phyloP scores from a whole-genome alignment of 2,888 invertebrate genomes.

The Drosophila neonasuta region DNA sequence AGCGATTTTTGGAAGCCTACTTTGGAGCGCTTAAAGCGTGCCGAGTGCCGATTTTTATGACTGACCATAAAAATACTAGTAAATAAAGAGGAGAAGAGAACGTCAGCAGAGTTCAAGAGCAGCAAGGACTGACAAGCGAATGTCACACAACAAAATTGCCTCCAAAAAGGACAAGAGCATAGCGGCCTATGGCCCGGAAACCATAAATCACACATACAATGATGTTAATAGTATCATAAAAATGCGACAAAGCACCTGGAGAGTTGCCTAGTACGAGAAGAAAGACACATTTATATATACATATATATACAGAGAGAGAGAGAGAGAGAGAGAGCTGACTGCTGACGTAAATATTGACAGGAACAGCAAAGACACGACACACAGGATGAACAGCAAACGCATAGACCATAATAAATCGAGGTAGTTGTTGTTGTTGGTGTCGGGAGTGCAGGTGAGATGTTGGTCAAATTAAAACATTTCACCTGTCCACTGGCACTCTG shows the following conservation, averaged over 20 bases:
- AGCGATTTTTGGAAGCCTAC: slow-evolving; percentile 48
- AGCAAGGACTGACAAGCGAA: background rate
- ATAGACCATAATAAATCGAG: slow-evolving; percentile 60
- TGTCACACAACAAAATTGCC: slow-evolving; percentile 23
- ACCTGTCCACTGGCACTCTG: slow-evolving; percentile 35
- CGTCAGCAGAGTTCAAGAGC: slow-evolving; percentile 45
- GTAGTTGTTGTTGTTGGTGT: slow-evolving; percentile 28
- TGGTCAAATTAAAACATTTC: slow-evolving; percentile 69
- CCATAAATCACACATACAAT: slow-evolving; percentile 57
- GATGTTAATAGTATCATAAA: slow-evolving; percentile 68
- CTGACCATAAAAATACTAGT: slow-evolving; percentile 42
- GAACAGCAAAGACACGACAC: slow-evolving; percentile 32
- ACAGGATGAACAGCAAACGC: slow-evolving; percentile 21
- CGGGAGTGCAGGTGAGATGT: slow-evolving; percentile 32
- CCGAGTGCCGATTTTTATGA: slow-evolving; percentile 51
- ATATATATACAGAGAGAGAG: background rate
- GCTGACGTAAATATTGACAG: slow-evolving; percentile 57
- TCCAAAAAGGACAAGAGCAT: slow-evolving; percentile 26
- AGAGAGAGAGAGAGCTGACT: background rate
- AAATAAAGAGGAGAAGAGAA: slow-evolving; percentile 17
- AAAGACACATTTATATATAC: background rate
- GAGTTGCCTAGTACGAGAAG: slow-evolving; percentile 1
- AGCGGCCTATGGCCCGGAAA: slow-evolving; percentile 29
- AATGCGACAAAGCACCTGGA: slow-evolving; percentile 50
- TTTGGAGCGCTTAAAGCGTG: slow-evolving; percentile 27